A percentile compares a stretch with the other conserved stretches of the same genome.
Conservation (phyloP, 2,113 vertebrate species). For the Scalopus aquaticus region DNA sequence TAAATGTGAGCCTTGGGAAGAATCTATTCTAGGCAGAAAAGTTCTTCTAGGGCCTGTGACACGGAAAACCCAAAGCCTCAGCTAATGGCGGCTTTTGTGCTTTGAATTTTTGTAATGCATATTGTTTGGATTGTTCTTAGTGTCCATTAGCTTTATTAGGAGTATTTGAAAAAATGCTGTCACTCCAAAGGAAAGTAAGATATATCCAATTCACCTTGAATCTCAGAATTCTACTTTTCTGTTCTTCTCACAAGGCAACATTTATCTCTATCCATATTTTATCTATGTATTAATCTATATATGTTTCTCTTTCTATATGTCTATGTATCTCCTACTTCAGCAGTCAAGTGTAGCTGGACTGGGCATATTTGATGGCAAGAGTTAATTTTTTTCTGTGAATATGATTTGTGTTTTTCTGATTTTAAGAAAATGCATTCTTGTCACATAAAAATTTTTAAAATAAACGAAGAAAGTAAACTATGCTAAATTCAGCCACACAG, state of each 20-base stretch:
- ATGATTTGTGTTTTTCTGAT: not conserved
- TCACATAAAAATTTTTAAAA: not conserved
- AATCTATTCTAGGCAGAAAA: conserved; percentile 24
- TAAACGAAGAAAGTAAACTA: not conserved
- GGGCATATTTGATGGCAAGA: not conserved
- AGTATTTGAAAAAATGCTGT: not conserved
- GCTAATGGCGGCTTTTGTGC: not conserved
- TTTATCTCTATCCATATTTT: not conserved
- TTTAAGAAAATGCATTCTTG: conserved; percentile 7
- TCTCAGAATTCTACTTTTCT: not conserved
- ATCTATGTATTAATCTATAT: accelerated
- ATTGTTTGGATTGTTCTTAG: not conserved
- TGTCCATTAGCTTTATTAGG: not conserved
- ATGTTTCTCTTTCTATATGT: accelerated
- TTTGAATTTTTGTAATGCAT: not conserved
- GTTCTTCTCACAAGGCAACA: not conserved
- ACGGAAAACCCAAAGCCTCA: not conserved
- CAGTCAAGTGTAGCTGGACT: not conserved
- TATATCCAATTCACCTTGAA: not conserved
- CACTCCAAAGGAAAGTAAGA: not conserved
- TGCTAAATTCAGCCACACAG: not conserved
- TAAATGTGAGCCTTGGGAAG: conserved; percentile 50
- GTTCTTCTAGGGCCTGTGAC: not conserved
- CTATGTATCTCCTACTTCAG: not conserved
- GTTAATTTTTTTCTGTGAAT: not conserved